Evolutionary conservation across 2,797 vertebrate genomes (phyloP).

Genomic region (Tinamus major): DNA sequence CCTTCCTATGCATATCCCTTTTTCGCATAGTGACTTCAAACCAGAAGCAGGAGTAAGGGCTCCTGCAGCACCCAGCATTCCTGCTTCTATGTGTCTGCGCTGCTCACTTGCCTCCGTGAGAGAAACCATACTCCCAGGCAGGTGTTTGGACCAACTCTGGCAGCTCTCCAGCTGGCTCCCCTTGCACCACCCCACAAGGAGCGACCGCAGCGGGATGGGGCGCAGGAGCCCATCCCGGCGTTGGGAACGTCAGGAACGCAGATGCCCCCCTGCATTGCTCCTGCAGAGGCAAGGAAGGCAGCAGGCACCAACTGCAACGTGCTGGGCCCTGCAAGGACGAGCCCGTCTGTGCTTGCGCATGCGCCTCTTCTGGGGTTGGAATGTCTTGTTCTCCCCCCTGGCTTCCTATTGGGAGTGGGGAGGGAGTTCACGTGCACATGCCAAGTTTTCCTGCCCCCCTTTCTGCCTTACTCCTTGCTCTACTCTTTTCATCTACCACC

Average conservation of each 20-base stretch:
- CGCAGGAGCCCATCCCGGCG: not conserved
- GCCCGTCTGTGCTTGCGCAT: not conserved
- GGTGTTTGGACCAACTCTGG: not conserved
- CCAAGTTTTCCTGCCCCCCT: not conserved
- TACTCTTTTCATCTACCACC: not conserved
- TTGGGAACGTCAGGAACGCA: not conserved
- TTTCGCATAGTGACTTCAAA: not conserved
- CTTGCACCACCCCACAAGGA: not conserved
- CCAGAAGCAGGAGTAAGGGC: not conserved
- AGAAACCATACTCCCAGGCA: fast-evolving
- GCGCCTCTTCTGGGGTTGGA: not conserved
- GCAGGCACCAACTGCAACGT: not conserved
- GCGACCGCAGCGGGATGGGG: not conserved
- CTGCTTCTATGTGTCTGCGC: not conserved
- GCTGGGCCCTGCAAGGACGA: not conserved
- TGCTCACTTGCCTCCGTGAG: not conserved
- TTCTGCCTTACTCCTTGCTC: not conserved
- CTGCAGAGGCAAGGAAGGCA: not conserved
- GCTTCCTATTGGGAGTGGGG: not conserved
- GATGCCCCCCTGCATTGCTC: not conserved
- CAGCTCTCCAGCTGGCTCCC: not conserved
- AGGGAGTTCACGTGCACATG: not conserved
- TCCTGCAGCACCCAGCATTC: not conserved
- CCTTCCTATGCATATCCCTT: not conserved
- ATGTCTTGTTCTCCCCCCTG: not conserved